Evolutionary conservation across 2,888 invertebrate genomes (phyloP).

Genomic region (Mythimna loreyi): DNA sequence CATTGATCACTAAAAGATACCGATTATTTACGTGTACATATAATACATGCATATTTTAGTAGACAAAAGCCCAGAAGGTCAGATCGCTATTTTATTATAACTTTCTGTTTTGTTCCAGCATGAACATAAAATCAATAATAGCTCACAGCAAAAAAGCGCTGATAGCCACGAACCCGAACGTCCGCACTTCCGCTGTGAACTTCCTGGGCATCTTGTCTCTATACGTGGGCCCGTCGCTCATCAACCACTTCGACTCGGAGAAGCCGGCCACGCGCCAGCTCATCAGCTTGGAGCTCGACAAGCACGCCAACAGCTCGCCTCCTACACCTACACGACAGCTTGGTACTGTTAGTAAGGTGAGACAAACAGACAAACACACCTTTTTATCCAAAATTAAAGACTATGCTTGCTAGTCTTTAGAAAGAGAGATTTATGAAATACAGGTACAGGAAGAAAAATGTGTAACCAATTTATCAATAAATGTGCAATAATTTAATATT

Average conservation of each 20-base stretch:
- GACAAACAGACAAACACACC: background rate
- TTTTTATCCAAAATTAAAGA: no score
- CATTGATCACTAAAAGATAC: no score
- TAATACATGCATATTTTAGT: no score
- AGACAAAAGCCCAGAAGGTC: no score
- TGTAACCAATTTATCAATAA: no score
- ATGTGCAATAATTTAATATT: no score
- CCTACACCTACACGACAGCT: conserved; percentile 94
- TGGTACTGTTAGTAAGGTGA: conserved; percentile 84
- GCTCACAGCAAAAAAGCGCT: conserved; percentile 96
- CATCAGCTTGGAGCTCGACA: conserved; percentile 96
- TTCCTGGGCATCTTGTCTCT: conserved; percentile 95
- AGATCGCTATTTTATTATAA: no score
- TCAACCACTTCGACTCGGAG: conserved; percentile 96
- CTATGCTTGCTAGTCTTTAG: no score
- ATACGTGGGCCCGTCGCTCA: conserved; percentile 94
- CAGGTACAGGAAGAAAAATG: no score
- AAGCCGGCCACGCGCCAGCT: conserved; percentile 96
- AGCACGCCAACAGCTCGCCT: conserved; percentile 94
- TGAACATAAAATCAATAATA: conserved; percentile 94
- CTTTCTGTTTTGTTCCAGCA: conserved; percentile 73
- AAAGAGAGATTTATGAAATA: no score
- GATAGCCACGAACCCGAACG: conserved; percentile 95
- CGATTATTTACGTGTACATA: no score
- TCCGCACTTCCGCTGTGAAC: conserved; percentile 94